Percentiles rank a stretch among this genome's conserved stretches.
Conservation (phyloP, 2,113 vertebrate species). For the Cebidichthys violaceus region DNA sequence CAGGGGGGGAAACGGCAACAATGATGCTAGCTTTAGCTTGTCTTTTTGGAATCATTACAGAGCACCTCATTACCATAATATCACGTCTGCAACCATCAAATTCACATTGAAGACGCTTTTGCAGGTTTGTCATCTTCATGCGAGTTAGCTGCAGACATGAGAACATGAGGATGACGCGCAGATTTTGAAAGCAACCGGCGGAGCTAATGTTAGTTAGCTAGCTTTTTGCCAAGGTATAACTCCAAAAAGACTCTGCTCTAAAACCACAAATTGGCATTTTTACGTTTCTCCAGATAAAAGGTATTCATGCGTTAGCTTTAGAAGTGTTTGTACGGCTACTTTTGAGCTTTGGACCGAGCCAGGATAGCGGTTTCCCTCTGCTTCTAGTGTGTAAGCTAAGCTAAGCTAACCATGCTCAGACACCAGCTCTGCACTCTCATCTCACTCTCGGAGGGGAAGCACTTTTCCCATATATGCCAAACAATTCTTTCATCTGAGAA, state of each 20-base stretch:
- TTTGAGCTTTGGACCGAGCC: not conserved
- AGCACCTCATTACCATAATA: not conserved
- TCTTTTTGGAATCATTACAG: not conserved
- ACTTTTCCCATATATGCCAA: not conserved
- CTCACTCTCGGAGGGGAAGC: not conserved
- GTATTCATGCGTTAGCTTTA: not conserved
- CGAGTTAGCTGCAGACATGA: not conserved
- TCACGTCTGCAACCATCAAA: not conserved
- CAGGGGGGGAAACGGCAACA: no score
- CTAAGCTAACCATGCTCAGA: constrained; percentile 1
- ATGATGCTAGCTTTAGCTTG: not conserved
- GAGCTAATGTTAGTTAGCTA: not conserved
- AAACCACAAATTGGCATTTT: not conserved
- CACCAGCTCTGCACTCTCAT: not conserved
- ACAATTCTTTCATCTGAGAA: not conserved
- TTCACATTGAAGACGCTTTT: not conserved
- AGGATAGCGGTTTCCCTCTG: not conserved
- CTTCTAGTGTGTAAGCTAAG: not conserved
- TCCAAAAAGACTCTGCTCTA: not conserved
- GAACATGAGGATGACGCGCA: not conserved
- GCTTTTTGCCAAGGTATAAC: not conserved
- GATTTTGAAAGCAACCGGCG: no score
- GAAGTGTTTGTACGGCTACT: not conserved
- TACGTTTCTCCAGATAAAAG: no score
- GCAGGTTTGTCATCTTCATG: not conserved